Base-by-base conservation (phyloP, 1,140 invertebrate genomes). In the Holotrichia oblita region DNA sequence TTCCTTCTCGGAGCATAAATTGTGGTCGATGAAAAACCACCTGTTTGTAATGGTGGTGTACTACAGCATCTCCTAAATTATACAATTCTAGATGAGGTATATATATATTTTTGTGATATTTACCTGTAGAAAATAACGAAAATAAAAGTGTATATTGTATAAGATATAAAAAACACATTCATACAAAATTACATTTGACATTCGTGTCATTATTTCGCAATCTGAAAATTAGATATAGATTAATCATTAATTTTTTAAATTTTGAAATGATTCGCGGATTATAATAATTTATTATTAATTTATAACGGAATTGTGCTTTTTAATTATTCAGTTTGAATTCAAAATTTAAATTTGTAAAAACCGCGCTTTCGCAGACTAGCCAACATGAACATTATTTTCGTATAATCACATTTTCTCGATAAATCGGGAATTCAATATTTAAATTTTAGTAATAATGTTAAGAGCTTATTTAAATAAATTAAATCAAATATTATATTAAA, bases 91-190 rank as follows among this genome's bases (percentile, higher is more conserved):
- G 10, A 9, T 64, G 22, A 3, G 22, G 8, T 12, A 69, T 24
- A 22, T 22, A 6, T 7, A 12, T 12, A 22, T 3, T 0, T 9
- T 22, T 24, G 12, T 69, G 22, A 2, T 69, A 69, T 34, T 24
- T 69, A 69, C 61, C 61, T 34, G 61, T 27, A 69, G 17, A 69
- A 27, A 69, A 69, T 69, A 34, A 7, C 4, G 27, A 27, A 69
- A 69, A 22, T 17, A 69, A 69, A 27, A 69, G 22, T 27, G 8
- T 69, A 69, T 69, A 69, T 24, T 69, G 61, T 69, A 69, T 10
- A 69, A 69, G 27, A 10, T 34, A 14, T 69, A 69, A 69, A 69
- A 69, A 69, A 22, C 20, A 69, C 61, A 69, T 69, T 69, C 61
- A 69, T 69, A 69, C 61, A 69, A 69, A 69, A 69, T 22, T 69